Base-by-base conservation (phyloP, 2,113 vertebrate species). In the Hoplias malabaricus region DNA sequence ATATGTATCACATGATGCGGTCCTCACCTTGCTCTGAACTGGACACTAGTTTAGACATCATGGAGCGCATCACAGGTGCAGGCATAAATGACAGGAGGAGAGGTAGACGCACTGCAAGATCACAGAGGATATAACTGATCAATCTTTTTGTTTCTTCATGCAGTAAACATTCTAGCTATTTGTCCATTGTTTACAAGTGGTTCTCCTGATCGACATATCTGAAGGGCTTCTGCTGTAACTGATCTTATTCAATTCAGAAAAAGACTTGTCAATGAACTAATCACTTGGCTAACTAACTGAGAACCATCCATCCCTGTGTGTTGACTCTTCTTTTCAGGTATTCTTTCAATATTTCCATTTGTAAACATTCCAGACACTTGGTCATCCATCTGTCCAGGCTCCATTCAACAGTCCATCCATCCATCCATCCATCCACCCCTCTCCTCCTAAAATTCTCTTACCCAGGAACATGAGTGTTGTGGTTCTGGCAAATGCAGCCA, bases 381-480 rank as follows among this genome's bases (percentile, higher is more conserved):
- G 43, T 48, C 43, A 25, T 54, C n/a, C 53, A 25, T 11, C 53
- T 25, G 7, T 25, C 53, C 4, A 11, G 11, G 1, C 53, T 23
- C 50, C 48, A 21, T 53, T 21, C 50, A 56, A 62, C 8, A 34
- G 21, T 21, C 34, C 34, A 42, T 62, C 59, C 11, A 23, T 48
- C 65, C 38, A 25, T 3, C 25, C 50, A 23, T 23, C 46, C 43
- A 40, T 63, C 9, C n/a, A 6, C 43, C 70, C 43, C 23, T 23
- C 5, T 12, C 23, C 27, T 36, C 27, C 23, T 25, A 19, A n/a
- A 25, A 59, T n/a, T n/a, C n/a, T n/a, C 93, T 94, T 80, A 96
- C 95, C 93, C 82, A 95, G 86, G 86, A 95, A 85, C 94, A 96
- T 95, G 36, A 93, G 83, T 82, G 92, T 69, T 0, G 95, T 95